These are phyloP conservation scores for Hipposideros armiger DNA, from an alignment of 2,113 vertebrate species.

Conservation along the genomic window DNA sequence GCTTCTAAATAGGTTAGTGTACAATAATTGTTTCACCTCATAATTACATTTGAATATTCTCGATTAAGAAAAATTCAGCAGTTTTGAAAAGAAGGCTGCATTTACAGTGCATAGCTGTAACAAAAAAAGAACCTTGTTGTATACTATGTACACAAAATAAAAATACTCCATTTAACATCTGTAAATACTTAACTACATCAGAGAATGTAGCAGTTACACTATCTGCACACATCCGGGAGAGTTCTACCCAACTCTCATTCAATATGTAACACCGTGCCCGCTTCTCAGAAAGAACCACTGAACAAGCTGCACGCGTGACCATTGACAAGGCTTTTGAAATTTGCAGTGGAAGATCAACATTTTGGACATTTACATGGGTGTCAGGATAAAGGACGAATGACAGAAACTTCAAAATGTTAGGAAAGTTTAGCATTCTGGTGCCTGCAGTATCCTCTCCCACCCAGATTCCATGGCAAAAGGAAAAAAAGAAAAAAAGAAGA, in stretches of 20 bases:
- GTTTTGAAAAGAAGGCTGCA: constrained; percentile 98
- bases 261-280: constrained; percentile 93
- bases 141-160: constrained; percentile 99
- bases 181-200: constrained; percentile 97
- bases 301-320: constrained; percentile 93
- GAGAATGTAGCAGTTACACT: constrained; percentile 94
- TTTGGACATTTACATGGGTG: constrained; percentile 89
- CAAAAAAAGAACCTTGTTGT: constrained; percentile 96
- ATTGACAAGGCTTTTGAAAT: constrained; percentile 92
- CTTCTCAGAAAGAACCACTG: constrained; percentile 91
- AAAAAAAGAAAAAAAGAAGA: not conserved
- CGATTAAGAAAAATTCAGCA: constrained; percentile 97
- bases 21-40: constrained; percentile 95
- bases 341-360: constrained; percentile 90
- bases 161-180: constrained; percentile 97
- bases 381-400: constrained; percentile 88
- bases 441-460: constrained; percentile 81
- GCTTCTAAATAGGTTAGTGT: constrained; percentile 96
- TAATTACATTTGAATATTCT: constrained; percentile 98
- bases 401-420: constrained; percentile 88
- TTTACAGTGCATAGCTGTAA: constrained; percentile 99
- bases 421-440: constrained; percentile 85
- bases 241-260: constrained; percentile 88
- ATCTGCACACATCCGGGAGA: constrained; percentile 91
- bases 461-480: constrained; percentile 78